Percentiles rank a stretch among this genome's conserved stretches.
These are phyloP conservation scores for Tetrapedia diversipes DNA, from an alignment of 2,888 invertebrate genomes.

Conservation along the genomic window DNA sequence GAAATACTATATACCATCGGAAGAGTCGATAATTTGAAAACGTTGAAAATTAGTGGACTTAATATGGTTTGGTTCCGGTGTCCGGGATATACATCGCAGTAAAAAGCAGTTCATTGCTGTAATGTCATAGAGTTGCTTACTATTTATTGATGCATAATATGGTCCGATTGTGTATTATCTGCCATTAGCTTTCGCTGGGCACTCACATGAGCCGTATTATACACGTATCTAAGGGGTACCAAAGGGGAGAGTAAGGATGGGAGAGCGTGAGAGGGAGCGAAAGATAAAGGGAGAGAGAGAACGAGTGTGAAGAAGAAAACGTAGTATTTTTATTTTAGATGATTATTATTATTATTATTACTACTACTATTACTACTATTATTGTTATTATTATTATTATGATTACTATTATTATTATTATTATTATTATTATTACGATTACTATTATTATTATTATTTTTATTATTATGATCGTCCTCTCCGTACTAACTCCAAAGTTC, in stretches of 20 bases:
- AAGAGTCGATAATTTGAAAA: no score
- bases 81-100: constrained; percentile 5
- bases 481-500: constrained; percentile 57
- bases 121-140: neutral
- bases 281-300: constrained; percentile 20
- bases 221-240: constrained; percentile 50
- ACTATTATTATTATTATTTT: neutral
- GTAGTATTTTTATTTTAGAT: constrained; percentile 30
- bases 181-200: constrained; percentile 66
- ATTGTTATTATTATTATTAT: accelerated
- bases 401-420: accelerated
- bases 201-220: constrained; percentile 58
- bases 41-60: no score
- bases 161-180: constrained; percentile 47
- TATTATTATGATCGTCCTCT: constrained; percentile 27
- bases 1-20: no score
- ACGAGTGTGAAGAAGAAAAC: constrained; percentile 21
- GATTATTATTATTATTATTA: constrained; percentile 12
- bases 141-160: constrained; percentile 46
- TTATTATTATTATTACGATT: accelerated
- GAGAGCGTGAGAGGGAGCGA: constrained; percentile 20
- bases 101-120: constrained; percentile 1
- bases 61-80: no score
- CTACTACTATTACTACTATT: accelerated
- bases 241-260: constrained; percentile 19